A percentile compares a stretch with the other conserved stretches of the same genome.
Conservation (phyloP, 2,113 vertebrate species). For the Megalops atlanticus region DNA sequence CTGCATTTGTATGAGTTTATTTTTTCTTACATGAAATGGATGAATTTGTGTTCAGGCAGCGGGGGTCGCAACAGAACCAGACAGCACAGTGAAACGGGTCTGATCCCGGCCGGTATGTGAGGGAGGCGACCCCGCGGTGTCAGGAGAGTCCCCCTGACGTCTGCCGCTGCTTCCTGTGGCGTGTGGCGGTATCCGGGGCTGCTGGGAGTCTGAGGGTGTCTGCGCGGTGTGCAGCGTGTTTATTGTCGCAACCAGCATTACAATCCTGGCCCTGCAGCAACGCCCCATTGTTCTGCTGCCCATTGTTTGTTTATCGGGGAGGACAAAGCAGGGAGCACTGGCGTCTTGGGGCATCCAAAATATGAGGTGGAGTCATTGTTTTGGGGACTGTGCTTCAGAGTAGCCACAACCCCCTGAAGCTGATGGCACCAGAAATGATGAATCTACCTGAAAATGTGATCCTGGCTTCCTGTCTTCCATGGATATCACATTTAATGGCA, state of each 20-base stretch:
- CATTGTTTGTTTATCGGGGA: conserved; percentile 53
- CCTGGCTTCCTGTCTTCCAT: background rate
- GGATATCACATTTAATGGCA: background rate
- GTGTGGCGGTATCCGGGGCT: conserved; percentile 14
- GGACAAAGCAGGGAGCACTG: conserved; percentile 48
- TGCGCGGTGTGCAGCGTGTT: conserved; percentile 28
- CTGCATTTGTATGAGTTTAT: too few relatives aligned
- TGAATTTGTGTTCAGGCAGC: too few relatives aligned
- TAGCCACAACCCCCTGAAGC: background rate
- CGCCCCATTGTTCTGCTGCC: conserved; percentile 44
- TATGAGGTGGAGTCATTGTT: conserved; percentile 29
- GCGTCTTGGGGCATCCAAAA: conserved; percentile 38
- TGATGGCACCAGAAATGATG: background rate
- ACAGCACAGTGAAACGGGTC: too few relatives aligned
- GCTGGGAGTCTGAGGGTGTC: background rate
- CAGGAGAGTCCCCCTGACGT: conserved; percentile 6
- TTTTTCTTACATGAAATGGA: too few relatives aligned
- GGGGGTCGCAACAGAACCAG: too few relatives aligned
- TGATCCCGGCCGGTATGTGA: background rate
- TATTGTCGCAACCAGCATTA: conserved; percentile 25
- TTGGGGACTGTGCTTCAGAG: background rate
- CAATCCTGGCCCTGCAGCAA: conserved; percentile 26
- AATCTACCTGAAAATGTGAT: background rate
- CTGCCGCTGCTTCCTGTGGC: conserved; percentile 37
- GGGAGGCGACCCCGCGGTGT: background rate